These are phyloP conservation scores for Fragum whitleyi DNA, from an alignment of 2,888 invertebrate species.

Conservation along the genomic window DNA sequence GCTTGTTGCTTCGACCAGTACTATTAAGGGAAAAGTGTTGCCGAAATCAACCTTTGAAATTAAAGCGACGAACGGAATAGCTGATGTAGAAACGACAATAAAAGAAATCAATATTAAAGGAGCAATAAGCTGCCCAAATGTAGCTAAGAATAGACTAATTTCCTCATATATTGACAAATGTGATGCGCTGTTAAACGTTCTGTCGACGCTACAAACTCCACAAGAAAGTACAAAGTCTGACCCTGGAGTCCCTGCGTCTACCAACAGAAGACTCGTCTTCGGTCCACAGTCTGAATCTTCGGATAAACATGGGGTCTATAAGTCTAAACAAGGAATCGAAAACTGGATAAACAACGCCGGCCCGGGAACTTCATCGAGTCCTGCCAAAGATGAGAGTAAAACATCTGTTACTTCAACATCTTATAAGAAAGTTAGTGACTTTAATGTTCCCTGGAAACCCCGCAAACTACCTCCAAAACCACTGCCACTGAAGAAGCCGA, in stretches of 20 bases:
- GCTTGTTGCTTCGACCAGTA: no score
- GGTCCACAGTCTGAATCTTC: background rate
- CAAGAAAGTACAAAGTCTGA: background rate
- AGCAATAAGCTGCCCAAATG: background rate
- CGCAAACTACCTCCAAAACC: background rate
- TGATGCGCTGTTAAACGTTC: background rate
- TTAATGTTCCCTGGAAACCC: background rate
- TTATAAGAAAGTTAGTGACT: background rate
- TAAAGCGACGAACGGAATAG: background rate
- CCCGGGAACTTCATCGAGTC: background rate
- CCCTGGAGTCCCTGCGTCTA: background rate
- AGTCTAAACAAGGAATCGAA: conserved; percentile 9
- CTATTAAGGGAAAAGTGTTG: no score
- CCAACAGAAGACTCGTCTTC: background rate
- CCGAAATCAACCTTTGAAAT: background rate
- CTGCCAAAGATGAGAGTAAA: background rate
- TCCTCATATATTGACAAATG: background rate
- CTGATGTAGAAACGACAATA: background rate
- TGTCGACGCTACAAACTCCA: background rate
- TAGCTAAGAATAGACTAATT: background rate
- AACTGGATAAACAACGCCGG: background rate
- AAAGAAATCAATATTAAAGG: background rate
- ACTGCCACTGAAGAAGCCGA: conserved; percentile 1
- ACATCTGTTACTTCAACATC: background rate
- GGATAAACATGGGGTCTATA: background rate